Conservation (phyloP, 2,888 invertebrate genomes). For the Aphrophora alni region DNA sequence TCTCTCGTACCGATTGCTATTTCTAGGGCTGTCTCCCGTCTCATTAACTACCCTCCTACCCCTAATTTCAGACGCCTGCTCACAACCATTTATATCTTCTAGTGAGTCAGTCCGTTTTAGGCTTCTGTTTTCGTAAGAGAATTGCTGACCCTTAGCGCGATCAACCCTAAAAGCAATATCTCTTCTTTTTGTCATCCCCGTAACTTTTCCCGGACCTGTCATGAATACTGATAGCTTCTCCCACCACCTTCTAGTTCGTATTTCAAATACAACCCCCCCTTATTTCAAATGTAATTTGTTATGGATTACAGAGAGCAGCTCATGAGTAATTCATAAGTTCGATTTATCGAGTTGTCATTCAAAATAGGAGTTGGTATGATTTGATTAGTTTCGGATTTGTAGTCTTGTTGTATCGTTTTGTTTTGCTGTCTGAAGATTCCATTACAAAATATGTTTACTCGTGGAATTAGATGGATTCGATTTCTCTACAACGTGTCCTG, state of each 20-base stretch:
- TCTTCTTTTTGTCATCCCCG: background rate
- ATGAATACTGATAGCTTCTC: background rate
- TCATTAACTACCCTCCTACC: background rate
- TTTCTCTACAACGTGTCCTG: too few relatives aligned
- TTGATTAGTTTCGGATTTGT: too few relatives aligned
- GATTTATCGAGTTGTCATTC: background rate
- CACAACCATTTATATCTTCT: background rate
- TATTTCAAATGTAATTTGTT: background rate
- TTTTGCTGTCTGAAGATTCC: too few relatives aligned
- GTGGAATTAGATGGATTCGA: too few relatives aligned
- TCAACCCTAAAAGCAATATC: constrained; percentile 5
- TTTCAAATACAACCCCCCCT: background rate
- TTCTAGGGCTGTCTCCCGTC: background rate
- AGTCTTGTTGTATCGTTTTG: too few relatives aligned
- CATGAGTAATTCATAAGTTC: background rate
- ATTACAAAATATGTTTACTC: too few relatives aligned
- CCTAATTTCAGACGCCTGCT: background rate
- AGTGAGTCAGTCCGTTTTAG: background rate
- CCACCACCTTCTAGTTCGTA: background rate
- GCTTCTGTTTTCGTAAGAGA: background rate
- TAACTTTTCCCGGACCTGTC: background rate
- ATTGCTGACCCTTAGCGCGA: constrained; percentile 6
- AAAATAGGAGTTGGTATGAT: too few relatives aligned
- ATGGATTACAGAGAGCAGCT: background rate
- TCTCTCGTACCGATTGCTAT: background rate